Conservation (phyloP, 1,140 invertebrate species). For the Hycleus phaleratus region DNA sequence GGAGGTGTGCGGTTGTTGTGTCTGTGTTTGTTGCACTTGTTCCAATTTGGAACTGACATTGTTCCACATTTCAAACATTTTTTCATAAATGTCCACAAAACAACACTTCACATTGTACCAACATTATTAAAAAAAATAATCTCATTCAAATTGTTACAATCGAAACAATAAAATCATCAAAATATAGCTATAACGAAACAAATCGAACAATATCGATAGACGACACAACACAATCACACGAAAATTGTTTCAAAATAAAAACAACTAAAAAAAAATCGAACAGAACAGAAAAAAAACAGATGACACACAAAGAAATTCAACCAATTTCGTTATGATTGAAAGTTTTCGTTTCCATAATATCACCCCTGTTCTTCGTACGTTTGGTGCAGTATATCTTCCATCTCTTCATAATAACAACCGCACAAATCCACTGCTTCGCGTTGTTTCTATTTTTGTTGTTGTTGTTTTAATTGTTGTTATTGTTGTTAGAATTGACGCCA, state of each 20-base stretch:
- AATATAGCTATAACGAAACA: not conserved
- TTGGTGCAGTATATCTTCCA: constrained; percentile 38
- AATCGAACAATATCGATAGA: not conserved
- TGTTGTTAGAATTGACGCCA: too few species aligned
- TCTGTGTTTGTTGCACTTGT: constrained; percentile 56
- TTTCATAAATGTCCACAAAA: constrained; percentile 44
- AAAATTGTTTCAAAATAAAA: not conserved
- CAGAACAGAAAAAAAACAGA: constrained; percentile 6
- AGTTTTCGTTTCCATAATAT: constrained; percentile 19
- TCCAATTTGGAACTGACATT: constrained; percentile 73
- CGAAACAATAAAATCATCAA: not conserved
- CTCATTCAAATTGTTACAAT: not conserved
- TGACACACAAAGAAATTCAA: not conserved
- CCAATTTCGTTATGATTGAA: constrained; percentile 26
- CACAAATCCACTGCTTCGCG: too few species aligned
- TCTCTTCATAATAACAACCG: constrained; percentile 35
- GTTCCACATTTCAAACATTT: constrained; percentile 84
- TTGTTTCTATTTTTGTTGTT: too few species aligned
- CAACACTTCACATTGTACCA: not conserved
- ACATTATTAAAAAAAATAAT: not conserved
- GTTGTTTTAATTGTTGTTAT: too few species aligned
- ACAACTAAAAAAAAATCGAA: constrained; percentile 1
- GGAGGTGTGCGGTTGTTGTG: constrained; percentile 65
- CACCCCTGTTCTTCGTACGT: constrained; percentile 36
- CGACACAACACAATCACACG: not conserved